These are phyloP conservation scores for Hypolimnas misippus DNA, from an alignment of 2,888 invertebrate species.

Conservation along the genomic window DNA sequence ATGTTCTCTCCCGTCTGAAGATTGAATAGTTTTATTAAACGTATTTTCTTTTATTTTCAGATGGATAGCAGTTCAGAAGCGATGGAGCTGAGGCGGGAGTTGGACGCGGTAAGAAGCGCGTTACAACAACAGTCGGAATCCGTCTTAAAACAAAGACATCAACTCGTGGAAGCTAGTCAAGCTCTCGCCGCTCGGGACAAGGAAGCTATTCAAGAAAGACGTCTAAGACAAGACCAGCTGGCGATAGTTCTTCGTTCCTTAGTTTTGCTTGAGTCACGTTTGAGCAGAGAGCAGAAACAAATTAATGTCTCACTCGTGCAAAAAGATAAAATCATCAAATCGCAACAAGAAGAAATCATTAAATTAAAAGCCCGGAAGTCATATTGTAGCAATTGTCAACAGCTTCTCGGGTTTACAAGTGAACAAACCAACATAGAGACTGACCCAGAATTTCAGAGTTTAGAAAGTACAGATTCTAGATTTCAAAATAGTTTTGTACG, in stretches of 20 bases:
- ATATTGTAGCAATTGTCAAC: constrained; percentile 80
- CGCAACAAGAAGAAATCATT: constrained; percentile 87
- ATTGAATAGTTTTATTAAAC: constrained; percentile 10
- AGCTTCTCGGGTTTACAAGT: constrained; percentile 78
- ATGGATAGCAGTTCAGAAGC: constrained; percentile 87
- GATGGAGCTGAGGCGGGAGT: constrained; percentile 84
- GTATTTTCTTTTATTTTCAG: constrained; percentile 76
- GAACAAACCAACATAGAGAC: constrained; percentile 82
- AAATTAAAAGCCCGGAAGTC: constrained; percentile 84
- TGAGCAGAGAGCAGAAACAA: constrained; percentile 89
- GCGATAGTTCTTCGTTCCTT: constrained; percentile 88
- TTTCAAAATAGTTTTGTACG: constrained; percentile 78
- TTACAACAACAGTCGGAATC: constrained; percentile 86
- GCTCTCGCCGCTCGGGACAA: constrained; percentile 85
- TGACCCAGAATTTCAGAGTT: constrained; percentile 80
- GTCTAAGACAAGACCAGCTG: constrained; percentile 88
- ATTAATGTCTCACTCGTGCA: constrained; percentile 87
- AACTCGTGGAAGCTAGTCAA: constrained; percentile 86
- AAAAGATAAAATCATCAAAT: constrained; percentile 88
- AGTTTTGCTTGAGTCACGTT: constrained; percentile 88
- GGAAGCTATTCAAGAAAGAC: constrained; percentile 84
- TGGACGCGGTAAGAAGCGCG: constrained; percentile 87
- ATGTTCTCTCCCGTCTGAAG: not conserved
- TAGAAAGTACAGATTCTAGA: constrained; percentile 80
- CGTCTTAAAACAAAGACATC: constrained; percentile 86